Evolutionary conservation across 2,113 vertebrate genomes (phyloP).

Genomic region (Podiceps cristatus): DNA sequence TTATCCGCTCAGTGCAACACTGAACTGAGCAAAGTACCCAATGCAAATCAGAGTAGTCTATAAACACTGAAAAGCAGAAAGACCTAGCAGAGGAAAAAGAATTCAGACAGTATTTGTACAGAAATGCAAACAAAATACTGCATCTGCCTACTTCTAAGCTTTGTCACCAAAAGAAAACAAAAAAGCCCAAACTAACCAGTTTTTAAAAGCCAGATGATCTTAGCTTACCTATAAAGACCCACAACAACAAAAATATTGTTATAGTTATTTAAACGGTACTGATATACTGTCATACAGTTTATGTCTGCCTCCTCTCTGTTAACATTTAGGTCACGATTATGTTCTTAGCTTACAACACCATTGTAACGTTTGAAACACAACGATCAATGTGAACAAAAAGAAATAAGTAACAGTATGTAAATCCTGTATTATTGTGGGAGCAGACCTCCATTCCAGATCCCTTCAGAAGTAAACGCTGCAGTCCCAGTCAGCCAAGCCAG

Average conservation of each 20-base stretch:
- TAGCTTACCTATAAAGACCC: neutral
- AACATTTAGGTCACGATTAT: neutral
- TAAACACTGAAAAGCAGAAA: neutral
- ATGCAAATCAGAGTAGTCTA: neutral
- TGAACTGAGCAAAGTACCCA: neutral
- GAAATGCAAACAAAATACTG: neutral
- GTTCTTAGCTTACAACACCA: neutral
- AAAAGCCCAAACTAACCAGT: neutral
- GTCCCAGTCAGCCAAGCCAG: neutral
- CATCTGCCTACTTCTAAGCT: neutral
- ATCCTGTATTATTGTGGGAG: neutral
- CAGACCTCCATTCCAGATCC: neutral
- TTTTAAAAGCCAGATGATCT: neutral
- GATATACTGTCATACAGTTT: neutral
- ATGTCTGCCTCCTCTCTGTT: neutral
- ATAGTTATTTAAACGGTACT: neutral
- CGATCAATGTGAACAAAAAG: neutral
- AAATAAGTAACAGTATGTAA: neutral
- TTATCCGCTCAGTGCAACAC: neutral
- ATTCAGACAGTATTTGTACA: neutral
- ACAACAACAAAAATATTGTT: neutral
- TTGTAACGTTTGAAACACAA: neutral
- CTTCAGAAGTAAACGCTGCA: accelerated
- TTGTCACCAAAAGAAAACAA: neutral
- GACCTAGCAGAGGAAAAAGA: neutral